Evolutionary conservation across 2,797 vertebrate species (phyloP).

Genomic region (Fundulus diaphanus): DNA sequence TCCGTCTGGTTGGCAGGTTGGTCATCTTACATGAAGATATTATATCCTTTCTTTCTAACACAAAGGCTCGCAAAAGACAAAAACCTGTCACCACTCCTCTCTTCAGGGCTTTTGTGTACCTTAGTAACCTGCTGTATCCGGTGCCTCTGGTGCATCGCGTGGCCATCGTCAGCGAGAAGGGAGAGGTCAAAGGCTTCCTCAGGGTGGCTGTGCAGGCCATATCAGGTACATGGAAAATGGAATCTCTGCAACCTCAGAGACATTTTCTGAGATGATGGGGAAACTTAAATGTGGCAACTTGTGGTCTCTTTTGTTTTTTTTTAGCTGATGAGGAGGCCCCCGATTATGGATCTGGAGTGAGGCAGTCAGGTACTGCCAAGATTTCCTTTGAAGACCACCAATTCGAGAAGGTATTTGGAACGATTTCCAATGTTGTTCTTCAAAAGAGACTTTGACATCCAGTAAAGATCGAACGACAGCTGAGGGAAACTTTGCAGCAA

Average conservation of each 20-base stretch:
- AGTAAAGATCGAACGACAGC: background rate
- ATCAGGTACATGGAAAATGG: slow-evolving; percentile 83
- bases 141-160: slow-evolving; percentile 96
- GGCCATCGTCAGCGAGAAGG: slow-evolving; percentile 97
- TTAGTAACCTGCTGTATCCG: slow-evolving; percentile 96
- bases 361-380: slow-evolving; percentile 95
- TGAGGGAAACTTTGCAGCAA: background rate
- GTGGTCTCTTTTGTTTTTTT: slow-evolving; percentile 17
- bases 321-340: slow-evolving; percentile 96
- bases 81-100: slow-evolving; percentile 2
- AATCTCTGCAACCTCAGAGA: background rate
- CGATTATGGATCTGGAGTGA: slow-evolving; percentile 94
- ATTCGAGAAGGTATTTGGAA: slow-evolving; percentile 89
- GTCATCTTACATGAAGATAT: slow-evolving; percentile 35
- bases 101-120: slow-evolving; percentile 95
- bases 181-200: slow-evolving; percentile 97
- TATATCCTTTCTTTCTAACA: background rate
- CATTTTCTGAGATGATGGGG: background rate
- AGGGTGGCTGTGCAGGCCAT: slow-evolving; percentile 96
- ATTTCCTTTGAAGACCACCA: slow-evolving; percentile 98
- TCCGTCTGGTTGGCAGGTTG: slow-evolving; percentile 97
- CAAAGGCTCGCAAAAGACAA: background rate
- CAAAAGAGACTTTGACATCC: background rate
- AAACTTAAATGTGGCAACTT: background rate
- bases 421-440: background rate